phyloP scores from a whole-genome alignment of 2,888 invertebrate genomes.

The Bellardia pandia region DNA sequence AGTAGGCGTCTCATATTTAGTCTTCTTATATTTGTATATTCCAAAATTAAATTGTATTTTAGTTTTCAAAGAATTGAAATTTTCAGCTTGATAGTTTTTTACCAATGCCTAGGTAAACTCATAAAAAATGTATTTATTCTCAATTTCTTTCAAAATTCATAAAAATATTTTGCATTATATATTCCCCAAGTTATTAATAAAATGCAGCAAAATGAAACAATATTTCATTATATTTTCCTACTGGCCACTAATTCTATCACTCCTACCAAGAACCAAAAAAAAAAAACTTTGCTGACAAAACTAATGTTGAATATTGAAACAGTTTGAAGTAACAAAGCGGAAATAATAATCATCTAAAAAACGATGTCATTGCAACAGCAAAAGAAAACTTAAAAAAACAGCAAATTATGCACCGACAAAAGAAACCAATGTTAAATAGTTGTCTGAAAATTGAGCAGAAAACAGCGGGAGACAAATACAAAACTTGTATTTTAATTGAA shows the following conservation, averaged over 20 bases:
- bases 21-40: too few species aligned
- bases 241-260: not conserved
- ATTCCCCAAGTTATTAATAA: too few species aligned
- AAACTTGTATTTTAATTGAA: constrained; percentile 31
- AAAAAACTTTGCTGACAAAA: constrained; percentile 26
- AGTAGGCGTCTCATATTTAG: too few species aligned
- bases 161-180: too few species aligned
- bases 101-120: too few species aligned
- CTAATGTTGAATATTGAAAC: constrained; percentile 42
- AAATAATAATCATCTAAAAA: constrained; percentile 68
- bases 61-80: too few species aligned
- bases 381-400: constrained; percentile 3
- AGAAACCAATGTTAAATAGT: constrained; percentile 54
- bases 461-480: constrained; percentile 39
- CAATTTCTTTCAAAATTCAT: too few species aligned
- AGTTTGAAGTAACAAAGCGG: constrained; percentile 68
- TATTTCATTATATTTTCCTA: not conserved
- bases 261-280: not conserved
- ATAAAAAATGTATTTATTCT: too few species aligned
- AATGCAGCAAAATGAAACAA: not conserved
- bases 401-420: not conserved
- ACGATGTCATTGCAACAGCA: constrained; percentile 59
- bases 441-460: constrained; percentile 40
- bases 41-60: too few species aligned
- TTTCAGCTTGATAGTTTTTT: too few species aligned